Evolutionary conservation across 2,797 vertebrate genomes (phyloP), one percentile per base, ranked within the genome.

Genomic region (Coregonus ussuriensis): DNA sequence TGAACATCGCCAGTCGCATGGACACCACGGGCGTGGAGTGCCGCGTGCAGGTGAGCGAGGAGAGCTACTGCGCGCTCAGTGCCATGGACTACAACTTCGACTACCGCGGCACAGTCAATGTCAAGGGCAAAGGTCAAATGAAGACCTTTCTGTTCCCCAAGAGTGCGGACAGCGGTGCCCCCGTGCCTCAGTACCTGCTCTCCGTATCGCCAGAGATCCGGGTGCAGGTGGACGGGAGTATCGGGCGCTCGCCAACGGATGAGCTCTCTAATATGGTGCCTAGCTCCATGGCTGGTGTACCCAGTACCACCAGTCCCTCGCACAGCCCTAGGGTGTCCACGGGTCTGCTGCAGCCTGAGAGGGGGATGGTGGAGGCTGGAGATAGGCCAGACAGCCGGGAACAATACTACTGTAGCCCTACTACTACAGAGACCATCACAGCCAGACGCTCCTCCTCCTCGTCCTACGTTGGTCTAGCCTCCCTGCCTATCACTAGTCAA

Each of bases 111-210:
- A 99, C 98, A 0, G 98, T 99, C 82, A 99, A 99, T 0, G 98
- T 99, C 74, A 99, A 99, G 89, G 98, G 98, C 1, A 99, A 99
- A 78, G 98, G 98, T 66, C 98, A 99, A 90, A 99, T 99, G 98
- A 99, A 99, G 95, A 99, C 98, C 85, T 99, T 98, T 89, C 95
- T 99, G 9, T 99, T 95, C 89, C 98, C 98, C 14, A 97, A 97
- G 87, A 96, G 97, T 91, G 94, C 87, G 62, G 96, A 97, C 92
- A 97, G 92, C 0, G 96, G 96, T 4, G 4, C 59, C 6, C 91
- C 95, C 0, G 95, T 98, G 81, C 98, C 98, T 0, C 97, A 98
- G 85, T 98, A 99, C 91, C 97, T 97, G 87, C 94, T 99, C 76
- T 98, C 96, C 0, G 97, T 99, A 79, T 98, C 98, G 29, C 97